Percentiles rank a stretch among this genome's conserved stretches.
These are phyloP conservation scores for Gopherus evgoodei DNA, from an alignment of 2,113 vertebrate species.

Conservation along the genomic window DNA sequence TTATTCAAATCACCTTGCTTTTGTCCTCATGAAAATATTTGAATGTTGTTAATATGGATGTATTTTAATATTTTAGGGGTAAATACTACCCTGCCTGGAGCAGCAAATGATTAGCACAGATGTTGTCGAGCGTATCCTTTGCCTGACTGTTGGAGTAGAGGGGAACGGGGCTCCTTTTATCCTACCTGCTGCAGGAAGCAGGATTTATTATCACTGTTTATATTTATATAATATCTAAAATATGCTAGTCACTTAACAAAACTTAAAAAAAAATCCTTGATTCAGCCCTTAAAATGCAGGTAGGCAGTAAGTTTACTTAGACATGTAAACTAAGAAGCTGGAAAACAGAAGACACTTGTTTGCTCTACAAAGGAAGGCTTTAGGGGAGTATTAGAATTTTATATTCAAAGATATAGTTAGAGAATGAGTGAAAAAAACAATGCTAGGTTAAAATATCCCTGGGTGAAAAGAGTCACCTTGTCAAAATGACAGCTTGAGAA, in stretches of 20 bases:
- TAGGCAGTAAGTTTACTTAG: accelerated
- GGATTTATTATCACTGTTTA: background rate
- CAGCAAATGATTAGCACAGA: background rate
- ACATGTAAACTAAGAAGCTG: background rate
- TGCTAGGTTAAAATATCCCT: slow-evolving; percentile 52
- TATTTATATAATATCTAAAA: background rate
- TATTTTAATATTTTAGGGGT: background rate
- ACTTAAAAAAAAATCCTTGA: background rate
- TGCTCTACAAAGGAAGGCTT: background rate
- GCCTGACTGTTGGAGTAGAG: background rate
- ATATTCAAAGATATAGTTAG: background rate
- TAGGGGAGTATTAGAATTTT: background rate
- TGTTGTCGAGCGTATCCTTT: background rate
- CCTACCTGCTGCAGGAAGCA: background rate
- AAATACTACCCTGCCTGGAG: background rate
- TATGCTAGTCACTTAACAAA: background rate
- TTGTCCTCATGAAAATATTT: background rate
- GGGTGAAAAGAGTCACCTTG: slow-evolving; percentile 72
- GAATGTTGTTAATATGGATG: accelerated
- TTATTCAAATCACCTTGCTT: background rate
- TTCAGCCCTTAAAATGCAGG: accelerated
- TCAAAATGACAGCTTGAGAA: slow-evolving; percentile 72
- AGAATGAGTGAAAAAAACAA: slow-evolving; percentile 17
- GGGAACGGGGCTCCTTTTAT: background rate
- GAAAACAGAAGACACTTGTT: background rate